Base-by-base conservation (phyloP, 2,888 invertebrate species). In the Cetonia aurata region DNA sequence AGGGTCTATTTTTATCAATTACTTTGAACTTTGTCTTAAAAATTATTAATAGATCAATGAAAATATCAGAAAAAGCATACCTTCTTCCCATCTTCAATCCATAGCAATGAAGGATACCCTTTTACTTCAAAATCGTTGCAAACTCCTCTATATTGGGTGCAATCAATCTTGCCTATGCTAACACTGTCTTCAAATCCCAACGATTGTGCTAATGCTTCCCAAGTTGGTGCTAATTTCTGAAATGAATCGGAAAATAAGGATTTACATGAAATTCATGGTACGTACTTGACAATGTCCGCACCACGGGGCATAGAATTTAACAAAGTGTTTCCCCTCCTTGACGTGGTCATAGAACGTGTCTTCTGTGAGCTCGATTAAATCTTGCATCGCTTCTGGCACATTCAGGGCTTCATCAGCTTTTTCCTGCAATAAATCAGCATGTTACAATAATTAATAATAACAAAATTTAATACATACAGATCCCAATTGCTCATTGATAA, bases 291-390 rank as follows among this genome's bases (percentile, higher is more conserved):
- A 96, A 79, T 94, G 93, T 69, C 92, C 89, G 83, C 96, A 96
- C 96, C 96, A 96, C 0, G 96, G 96, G 0, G 94, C 94, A 85
- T 93, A 97, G 83, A 96, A 96, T 86, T 96, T 95, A 3, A 97
- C 87, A 81, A 97, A 96, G 83, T 95, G 93, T 78, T 92, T 90
- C 56, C 96, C 96, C 55, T 82, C 86, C 0, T 89, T 87, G 0
- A 94, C 86, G 80, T 91, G 90, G 77, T 91, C 89, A 73, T 91
- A 90, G 80, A 95, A 94, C 72, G 89, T 93, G 15, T 92, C 89
- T 77, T 94, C 94, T 44, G 89, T 92, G 25, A 96, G 86, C 79
- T 93, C 92, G 13, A 90, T 86, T 77, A 94, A 85, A 6, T 90
- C 91, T 73, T 87, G 88, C 57, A 88, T 86, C 55, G 89, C 84